Percentiles rank a stretch among this genome's conserved stretches.
Conservation (phyloP, 2,888 invertebrate species). For the Eupithecia tripunctaria region DNA sequence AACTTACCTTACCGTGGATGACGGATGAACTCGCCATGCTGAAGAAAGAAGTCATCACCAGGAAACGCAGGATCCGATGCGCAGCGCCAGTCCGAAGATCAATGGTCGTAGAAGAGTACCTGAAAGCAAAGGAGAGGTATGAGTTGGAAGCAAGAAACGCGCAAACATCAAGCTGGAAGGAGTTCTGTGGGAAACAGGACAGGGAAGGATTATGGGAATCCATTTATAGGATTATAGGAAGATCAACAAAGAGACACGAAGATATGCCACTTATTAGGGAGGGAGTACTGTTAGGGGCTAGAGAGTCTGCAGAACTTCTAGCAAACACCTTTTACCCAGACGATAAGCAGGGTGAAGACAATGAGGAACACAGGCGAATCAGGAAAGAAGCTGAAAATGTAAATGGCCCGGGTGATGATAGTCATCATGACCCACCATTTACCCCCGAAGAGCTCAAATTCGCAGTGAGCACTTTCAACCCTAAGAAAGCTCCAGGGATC, state of each 20-base stretch:
- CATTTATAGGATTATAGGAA: slow-evolving; percentile 26
- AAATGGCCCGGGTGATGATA: slow-evolving; percentile 21
- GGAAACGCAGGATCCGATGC: slow-evolving; percentile 14
- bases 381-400: slow-evolving; percentile 12
- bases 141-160: slow-evolving; percentile 17
- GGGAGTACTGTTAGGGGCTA: background rate
- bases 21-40: slow-evolving; percentile 15
- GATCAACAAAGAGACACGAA: slow-evolving; percentile 14
- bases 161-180: slow-evolving; percentile 40
- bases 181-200: slow-evolving; percentile 33
- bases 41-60: slow-evolving; percentile 8
- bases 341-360: slow-evolving; percentile 10
- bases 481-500: slow-evolving; percentile 40
- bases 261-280: slow-evolving; percentile 13
- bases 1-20: slow-evolving; percentile 31
- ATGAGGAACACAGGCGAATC: slow-evolving; percentile 15
- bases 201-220: slow-evolving; percentile 32
- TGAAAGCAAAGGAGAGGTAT: slow-evolving; percentile 15
- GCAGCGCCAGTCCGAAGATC: background rate
- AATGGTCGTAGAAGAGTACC: slow-evolving; percentile 5
- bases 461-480: slow-evolving; percentile 28
- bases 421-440: slow-evolving; percentile 36
- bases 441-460: slow-evolving; percentile 10
- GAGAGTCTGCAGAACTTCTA: slow-evolving; percentile 18
- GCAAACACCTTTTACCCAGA: slow-evolving; percentile 33